Conservation (phyloP, 2,888 invertebrate species). For the Folsomia candida region DNA sequence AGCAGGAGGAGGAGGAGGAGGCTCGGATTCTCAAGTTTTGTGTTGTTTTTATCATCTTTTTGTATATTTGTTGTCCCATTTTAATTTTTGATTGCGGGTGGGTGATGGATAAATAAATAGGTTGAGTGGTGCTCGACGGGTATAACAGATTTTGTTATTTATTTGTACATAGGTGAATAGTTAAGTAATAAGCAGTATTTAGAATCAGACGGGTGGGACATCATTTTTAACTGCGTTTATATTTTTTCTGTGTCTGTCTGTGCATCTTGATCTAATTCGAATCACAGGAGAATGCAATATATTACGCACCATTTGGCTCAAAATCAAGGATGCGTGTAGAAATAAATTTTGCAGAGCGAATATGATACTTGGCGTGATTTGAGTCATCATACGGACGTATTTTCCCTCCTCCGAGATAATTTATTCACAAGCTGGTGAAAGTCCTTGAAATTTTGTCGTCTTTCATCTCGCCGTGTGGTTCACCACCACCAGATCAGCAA, state of each 20-base stretch:
- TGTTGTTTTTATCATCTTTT: not conserved
- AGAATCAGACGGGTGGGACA: not conserved
- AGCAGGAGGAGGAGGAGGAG: not conserved
- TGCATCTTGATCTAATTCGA: not conserved
- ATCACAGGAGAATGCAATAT: not conserved
- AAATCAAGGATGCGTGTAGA: not conserved
- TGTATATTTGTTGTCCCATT: constrained; percentile 1
- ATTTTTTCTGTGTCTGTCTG: not conserved
- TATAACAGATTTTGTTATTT: too few relatives aligned
- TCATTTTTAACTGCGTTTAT: not conserved
- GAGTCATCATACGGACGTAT: too few relatives aligned
- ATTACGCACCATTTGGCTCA: not conserved
- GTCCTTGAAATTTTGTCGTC: too few relatives aligned
- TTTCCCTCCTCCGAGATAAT: too few relatives aligned
- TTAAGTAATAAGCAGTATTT: too few relatives aligned
- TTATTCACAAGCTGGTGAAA: too few relatives aligned
- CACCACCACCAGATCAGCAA: too few relatives aligned
- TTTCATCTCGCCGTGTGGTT: too few relatives aligned
- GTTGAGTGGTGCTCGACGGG: not conserved
- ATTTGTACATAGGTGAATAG: too few relatives aligned
- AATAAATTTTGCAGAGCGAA: not conserved
- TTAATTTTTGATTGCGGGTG: not conserved
- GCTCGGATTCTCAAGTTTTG: not conserved
- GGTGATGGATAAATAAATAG: not conserved
- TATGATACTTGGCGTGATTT: too few relatives aligned